Conservation (phyloP, 2,797 vertebrate genomes). For the Smutsia temminckii region DNA sequence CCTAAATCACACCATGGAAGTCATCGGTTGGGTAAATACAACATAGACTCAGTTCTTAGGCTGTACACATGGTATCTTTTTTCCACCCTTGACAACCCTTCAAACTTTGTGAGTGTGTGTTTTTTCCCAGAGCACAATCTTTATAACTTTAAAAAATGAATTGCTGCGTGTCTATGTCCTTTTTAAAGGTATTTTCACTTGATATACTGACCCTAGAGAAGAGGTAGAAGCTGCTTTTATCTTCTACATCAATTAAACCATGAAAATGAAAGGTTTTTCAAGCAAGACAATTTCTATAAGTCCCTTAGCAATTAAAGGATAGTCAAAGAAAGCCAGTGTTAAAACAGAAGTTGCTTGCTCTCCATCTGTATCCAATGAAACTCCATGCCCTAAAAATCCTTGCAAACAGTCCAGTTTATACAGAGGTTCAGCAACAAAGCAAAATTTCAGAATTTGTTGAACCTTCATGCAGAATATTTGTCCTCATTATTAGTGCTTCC, state of each 20-base stretch:
- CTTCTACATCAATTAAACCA: constrained; percentile 63
- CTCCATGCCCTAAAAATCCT: background rate
- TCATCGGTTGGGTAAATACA: background rate
- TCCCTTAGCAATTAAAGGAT: constrained; percentile 63
- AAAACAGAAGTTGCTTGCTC: constrained; percentile 33
- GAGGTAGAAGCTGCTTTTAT: constrained; percentile 68
- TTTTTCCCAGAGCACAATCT: constrained; percentile 21
- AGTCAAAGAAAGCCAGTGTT: constrained; percentile 33
- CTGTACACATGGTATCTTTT: background rate
- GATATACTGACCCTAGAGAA: constrained; percentile 52
- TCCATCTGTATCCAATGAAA: background rate
- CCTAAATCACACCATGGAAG: background rate
- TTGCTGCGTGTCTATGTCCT: constrained; percentile 5
- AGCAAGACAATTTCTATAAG: constrained; percentile 41
- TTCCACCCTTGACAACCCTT: background rate
- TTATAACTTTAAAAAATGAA: constrained; percentile 59
- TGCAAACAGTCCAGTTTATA: background rate
- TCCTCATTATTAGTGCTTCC: background rate
- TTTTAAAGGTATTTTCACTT: constrained; percentile 60
- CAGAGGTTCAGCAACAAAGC: background rate
- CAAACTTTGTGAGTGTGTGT: background rate
- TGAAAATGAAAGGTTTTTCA: constrained; percentile 39
- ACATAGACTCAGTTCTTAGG: background rate
- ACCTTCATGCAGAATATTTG: background rate
- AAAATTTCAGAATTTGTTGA: constrained; percentile 12